Evolutionary conservation across 2,888 invertebrate species (phyloP), one percentile per base, ranked within the genome.

Genomic region (Euzophera pinguis): DNA sequence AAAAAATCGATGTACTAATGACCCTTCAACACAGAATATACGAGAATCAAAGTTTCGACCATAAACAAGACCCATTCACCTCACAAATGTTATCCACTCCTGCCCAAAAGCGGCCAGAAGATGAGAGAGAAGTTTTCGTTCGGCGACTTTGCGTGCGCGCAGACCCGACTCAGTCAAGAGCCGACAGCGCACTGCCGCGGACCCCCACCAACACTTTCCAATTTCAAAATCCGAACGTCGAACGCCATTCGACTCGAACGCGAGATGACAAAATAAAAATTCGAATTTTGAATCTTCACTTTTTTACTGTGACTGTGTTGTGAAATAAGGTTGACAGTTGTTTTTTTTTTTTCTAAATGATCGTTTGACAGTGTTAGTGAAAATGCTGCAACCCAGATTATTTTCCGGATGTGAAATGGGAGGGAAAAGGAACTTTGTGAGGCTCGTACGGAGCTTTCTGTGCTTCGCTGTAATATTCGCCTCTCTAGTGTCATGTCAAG

Each of bases 331-430:
- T 48, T 54, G 55, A 55, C 22, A 35, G 38, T 45, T 35, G 42
- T 54, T 55, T 50, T 53, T 57, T 62, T 55, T 53, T 39, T 47
- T 53, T 55, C 52, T 53, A 56, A 62, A 61, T 51, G 58, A 62
- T 65, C 61, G 68, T 69, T 65, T 70, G 77, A 67, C 65, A 75
- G 75, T 76, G 71, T 57, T 52, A 57, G 65, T 64, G 69, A 67
- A 69, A 71, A 88, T 87, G 89, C 82, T 87, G 51, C 86, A 86
- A 71, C 86, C 86, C 43, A 87, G 86, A 80, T 78, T 84, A 75
- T 67, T 67, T 37, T 38, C 34, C 68, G 74, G 69, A 69, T 75
- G 83, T 85, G 81, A 65, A 63, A 71, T 75, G 73, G 71, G 63
- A 68, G 71, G 71, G 72, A 65, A 53, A 56, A 67, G 63, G 59